Base-by-base conservation (phyloP, 2,888 invertebrate species). In the Cheilosia vernalis region DNA sequence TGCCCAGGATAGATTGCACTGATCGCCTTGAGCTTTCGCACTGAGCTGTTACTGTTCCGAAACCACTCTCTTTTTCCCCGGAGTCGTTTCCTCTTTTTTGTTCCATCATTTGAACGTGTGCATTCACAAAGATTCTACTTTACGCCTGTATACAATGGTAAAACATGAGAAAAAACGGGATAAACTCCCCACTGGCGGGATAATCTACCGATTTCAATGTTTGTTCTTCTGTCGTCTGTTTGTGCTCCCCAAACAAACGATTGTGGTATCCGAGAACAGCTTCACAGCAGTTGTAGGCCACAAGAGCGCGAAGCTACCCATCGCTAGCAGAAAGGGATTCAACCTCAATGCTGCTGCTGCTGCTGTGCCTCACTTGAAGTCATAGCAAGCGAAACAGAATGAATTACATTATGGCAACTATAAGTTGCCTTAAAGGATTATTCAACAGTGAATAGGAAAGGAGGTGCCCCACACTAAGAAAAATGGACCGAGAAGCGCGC, bases 371-470 rank as follows among this genome's bases (percentile, higher is more conserved):
- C 66, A 66, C 55, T 73, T 79, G 56, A 84, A 69, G 73, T 63
- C 63, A 63, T 47, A 70, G 70, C 70, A 47, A 69, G 63, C 33
- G 73, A 66, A 77, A 67, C 42, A 77, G 60, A 77, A 63, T 74
- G 79, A 69, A 69, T 64, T 60, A 70, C 60, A 66, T 74, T 74
- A 79, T 70, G 69, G 40, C 42, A 70, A 49, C 74, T 84, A 80
- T 84, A 76, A 84, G 80, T 55, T 80, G 79, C 80, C 74, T 84
- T 84, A 84, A 84, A 84, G 84, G 79, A 76, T 84, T 80, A 80
- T 80, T 53, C 74, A 67, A 40, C 67, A 69, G 63, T 21, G 76
- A 69, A 47, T 42, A 33, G 66, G 53, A 27, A 49, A 37, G 51
- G 44, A 42, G 37, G 10, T 27, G 4, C 3, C 37, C 3, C 37